Evolutionary conservation across 1,140 invertebrate genomes (phyloP), one percentile per base, ranked within the genome.

Genomic region (Ylistrum balloti): DNA sequence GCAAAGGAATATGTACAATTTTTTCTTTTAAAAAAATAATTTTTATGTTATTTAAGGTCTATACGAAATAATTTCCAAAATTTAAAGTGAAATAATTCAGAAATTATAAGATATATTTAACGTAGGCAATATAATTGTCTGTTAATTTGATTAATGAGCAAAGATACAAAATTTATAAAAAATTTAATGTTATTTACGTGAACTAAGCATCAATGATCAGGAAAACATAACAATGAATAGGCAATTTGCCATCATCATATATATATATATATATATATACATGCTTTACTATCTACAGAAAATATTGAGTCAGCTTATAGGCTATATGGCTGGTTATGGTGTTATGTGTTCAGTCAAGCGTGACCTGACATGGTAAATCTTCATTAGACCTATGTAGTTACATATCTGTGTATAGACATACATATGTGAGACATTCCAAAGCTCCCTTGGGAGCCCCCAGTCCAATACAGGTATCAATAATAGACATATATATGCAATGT

Each of bases 221-320:
- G 5, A 74, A 28, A 74, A 74, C 28, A 17, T 17, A n/a, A 74
- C n/a, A 74, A 74, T 74, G n/a, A 74, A 2, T 48, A 22, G n/a
- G n/a, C n/a, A n/a, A n/a, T n/a, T 28, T 28, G 56, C 56, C 17
- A 48, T 17, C 22, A 48, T 74, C 9, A 9, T 5, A 74, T 28
- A 74, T 9, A 74, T 17, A n/a, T 28, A 28, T 74, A 5, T 74
- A 74, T 74, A 28, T 74, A 74, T 28, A 74, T 10, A 74, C 56
- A 74, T 74, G 56, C 28, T 74, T 74, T 28, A 45, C 56, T 28
- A 74, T 5, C 56, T 1, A n/a, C 22, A 28, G 11, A 74, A 74
- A 74, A 74, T 74, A 74, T 74, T 74, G 56, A 74, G 56, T 74
- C 56, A 74, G 56, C 56, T 74, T 74, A 48, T 38, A 45, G 41